Conservation (phyloP, 1,140 invertebrate species). For the Drosophila kepulauana region DNA sequence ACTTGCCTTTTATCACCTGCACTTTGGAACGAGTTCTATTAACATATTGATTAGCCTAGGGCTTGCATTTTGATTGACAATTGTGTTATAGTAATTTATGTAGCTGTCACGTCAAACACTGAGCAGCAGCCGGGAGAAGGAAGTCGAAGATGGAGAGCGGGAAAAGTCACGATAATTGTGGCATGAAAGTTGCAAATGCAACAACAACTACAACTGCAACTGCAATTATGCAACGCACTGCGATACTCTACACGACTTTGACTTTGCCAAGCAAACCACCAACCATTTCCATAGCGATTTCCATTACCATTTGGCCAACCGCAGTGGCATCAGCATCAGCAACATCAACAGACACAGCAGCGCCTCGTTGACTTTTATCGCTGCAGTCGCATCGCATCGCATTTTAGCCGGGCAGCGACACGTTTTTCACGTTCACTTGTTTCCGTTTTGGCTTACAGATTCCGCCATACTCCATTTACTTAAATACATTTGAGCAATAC, state of each 20-base stretch:
- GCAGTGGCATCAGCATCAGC: constrained; percentile 37
- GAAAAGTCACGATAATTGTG: constrained; percentile 57
- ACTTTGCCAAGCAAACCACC: constrained; percentile 49
- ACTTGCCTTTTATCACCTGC: constrained; percentile 48
- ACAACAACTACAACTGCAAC: constrained; percentile 38
- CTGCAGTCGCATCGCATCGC: constrained; percentile 8
- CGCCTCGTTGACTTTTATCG: constrained; percentile 19
- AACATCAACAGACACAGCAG: no score
- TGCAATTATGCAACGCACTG: constrained; percentile 69
- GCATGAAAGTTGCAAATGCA: constrained; percentile 51
- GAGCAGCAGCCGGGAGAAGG: neutral
- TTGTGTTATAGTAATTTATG: constrained; percentile 80
- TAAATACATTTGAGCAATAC: neutral
- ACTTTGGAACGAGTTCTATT: constrained; percentile 58
- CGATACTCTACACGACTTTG: constrained; percentile 74
- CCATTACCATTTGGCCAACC: constrained; percentile 16
- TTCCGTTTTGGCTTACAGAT: constrained; percentile 59
- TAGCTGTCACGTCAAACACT: constrained; percentile 62
- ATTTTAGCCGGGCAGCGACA: constrained; percentile 35
- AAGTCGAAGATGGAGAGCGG: neutral
- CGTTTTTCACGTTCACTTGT: constrained; percentile 78
- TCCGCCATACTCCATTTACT: constrained; percentile 48
- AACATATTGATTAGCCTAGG: constrained; percentile 80
- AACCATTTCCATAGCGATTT: constrained; percentile 26
- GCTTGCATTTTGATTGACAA: constrained; percentile 74